Evolutionary conservation across 1,140 invertebrate species (phyloP).

Genomic region (Ceratina japonica): DNA sequence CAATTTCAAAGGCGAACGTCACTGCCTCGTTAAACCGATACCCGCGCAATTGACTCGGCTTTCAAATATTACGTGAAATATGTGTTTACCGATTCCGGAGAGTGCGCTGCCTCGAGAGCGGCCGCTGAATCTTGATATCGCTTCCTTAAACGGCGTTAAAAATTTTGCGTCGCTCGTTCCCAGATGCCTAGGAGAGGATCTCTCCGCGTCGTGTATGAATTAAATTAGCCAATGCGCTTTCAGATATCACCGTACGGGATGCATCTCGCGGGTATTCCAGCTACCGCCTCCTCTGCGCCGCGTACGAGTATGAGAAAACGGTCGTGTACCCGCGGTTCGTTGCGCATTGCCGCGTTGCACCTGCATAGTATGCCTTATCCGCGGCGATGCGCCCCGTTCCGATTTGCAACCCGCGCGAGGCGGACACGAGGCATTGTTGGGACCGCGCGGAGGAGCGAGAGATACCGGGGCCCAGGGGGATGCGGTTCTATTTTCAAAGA

Average conservation of each 20-base stretch:
- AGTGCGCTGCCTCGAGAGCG: too few relatives aligned
- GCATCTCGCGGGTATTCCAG: slow-evolving; percentile 10
- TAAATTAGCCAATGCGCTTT: not conserved
- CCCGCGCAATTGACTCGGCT: too few relatives aligned
- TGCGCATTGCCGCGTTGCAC: slow-evolving; percentile 37
- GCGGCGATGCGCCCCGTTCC: slow-evolving; percentile 7
- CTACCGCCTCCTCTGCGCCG: not conserved
- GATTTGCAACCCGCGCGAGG: slow-evolving; percentile 4
- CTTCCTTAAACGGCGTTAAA: too few relatives aligned
- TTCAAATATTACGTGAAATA: not conserved
- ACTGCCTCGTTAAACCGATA: not conserved
- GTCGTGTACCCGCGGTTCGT: slow-evolving; percentile 43
- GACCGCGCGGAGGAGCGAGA: not conserved
- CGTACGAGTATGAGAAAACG: slow-evolving; percentile 16
- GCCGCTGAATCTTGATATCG: too few relatives aligned
- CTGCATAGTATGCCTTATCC: slow-evolving; percentile 25
- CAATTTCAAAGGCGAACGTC: not conserved
- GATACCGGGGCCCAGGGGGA: not conserved
- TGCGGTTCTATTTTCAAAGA: slow-evolving; percentile 34
- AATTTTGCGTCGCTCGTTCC: too few relatives aligned
- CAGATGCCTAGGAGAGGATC: too few relatives aligned
- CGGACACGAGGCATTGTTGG: not conserved
- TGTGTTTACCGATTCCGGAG: not conserved
- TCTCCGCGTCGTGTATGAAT: not conserved
- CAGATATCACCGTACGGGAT: slow-evolving; percentile 16